Evolutionary conservation across 2,888 invertebrate genomes (phyloP), one percentile per base, ranked within the genome.

Genomic region (Ormyrus thymus): DNA sequence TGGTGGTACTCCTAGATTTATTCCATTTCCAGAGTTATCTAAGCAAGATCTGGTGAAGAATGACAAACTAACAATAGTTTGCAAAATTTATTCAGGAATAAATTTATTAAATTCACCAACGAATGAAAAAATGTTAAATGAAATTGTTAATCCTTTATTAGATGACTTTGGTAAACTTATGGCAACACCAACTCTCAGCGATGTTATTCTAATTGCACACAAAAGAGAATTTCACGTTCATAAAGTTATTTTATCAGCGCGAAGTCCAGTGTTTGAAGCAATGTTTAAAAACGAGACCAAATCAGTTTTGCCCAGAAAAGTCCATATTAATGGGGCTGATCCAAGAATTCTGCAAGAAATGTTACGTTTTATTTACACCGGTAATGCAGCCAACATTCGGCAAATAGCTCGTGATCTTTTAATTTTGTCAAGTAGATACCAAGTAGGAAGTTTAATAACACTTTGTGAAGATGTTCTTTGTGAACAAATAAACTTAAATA

Each of bases 391-490:
- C 74, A 97, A 98, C 91, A 93, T 99, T 85, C 98, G 98, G 91
- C 97, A 97, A 92, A 98, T 98, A 98, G 98, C 98, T 65, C 98
- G 98, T 90, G 98, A 98, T 92, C 93, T 99, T 86, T 92, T 99
- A 88, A 98, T 98, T 76, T 98, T 98, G 81, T 98, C 99, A 71
- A 99, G 99, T 91, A 99, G 99, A 95, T 99, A 99, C 90, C 98
- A 98, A 80, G 91, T 99, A 86, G 98, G 99, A 91, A 94, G 98
- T 92, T 93, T 99, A 92, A 99, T 99, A 93, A 98, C 98, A 87
- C 97, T 97, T 97, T 97, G 98, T 91, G 98, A 98, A 91, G 98
- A 98, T 91, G 97, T 98, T 82, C 92, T 99, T 82, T 98, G 97
- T 92, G 94, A 97, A 85, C 97, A 95, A 91, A 93, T 99, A 85